These are phyloP conservation scores for Synanthedon formicaeformis DNA, from an alignment of 2,888 invertebrate species.

Conservation along the genomic window DNA sequence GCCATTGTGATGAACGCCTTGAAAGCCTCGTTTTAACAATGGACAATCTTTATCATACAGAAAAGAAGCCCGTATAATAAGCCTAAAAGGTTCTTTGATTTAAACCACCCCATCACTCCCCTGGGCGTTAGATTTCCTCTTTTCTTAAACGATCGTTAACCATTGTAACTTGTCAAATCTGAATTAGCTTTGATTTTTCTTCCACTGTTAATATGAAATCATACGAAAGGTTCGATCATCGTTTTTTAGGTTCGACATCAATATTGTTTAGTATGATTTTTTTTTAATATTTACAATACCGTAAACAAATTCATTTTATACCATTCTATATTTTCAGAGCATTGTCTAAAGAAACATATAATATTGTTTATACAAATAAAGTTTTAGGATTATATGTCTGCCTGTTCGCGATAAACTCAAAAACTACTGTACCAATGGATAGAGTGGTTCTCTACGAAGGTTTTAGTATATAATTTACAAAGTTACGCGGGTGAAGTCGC, in stretches of 20 bases:
- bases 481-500: no score
- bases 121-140: neutral
- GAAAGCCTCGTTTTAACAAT: neutral
- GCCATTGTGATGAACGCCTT: no score
- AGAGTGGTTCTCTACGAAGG: no score
- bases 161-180: neutral
- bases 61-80: constrained; percentile 33
- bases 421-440: no score
- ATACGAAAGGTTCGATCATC: neutral
- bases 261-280: neutral
- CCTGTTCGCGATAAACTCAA: no score
- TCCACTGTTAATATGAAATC: neutral
- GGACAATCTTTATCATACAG: neutral
- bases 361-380: no score
- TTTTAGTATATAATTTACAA: no score
- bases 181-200: neutral
- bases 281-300: no score
- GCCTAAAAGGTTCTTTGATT: constrained; percentile 11
- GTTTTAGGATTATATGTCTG: no score
- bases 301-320: no score
- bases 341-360: no score
- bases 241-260: neutral
- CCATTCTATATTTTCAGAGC: no score
- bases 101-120: neutral
- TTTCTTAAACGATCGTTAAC: neutral